A percentile compares a stretch with the other conserved stretches of the same genome.
phyloP scores from a whole-genome alignment of 1,140 invertebrate species.

The Drosophila mojavensis region DNA sequence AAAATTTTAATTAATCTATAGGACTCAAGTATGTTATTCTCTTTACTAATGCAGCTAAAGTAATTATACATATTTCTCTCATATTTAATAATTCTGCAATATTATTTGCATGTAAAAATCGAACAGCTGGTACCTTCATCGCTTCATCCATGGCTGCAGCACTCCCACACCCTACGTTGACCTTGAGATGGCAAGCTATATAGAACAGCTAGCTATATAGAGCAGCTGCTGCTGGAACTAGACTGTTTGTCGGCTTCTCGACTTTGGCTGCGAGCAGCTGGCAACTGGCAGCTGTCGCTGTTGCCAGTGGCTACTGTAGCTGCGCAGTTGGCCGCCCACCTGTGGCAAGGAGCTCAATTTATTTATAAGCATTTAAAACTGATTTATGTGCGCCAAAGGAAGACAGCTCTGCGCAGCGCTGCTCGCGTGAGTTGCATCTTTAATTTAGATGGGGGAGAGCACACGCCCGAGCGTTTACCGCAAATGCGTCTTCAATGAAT shows the following conservation, averaged over 20 bases:
- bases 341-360: slow-evolving; percentile 61
- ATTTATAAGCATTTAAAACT: slow-evolving; percentile 81
- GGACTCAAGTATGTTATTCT: no score
- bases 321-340: slow-evolving; percentile 12
- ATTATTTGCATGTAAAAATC: no score
- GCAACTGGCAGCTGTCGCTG: neutral
- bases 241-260: slow-evolving; percentile 9
- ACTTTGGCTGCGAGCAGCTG: neutral
- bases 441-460: slow-evolving; percentile 62
- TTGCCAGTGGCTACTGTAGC: slow-evolving; percentile 33
- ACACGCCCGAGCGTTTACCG: slow-evolving; percentile 44
- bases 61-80: no score
- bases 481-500: slow-evolving; percentile 81
- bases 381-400: slow-evolving; percentile 67
- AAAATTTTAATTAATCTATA: no score
- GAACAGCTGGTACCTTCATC: no score
- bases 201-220: neutral
- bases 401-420: slow-evolving; percentile 36
- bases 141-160: no score
- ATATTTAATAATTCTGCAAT: no score
- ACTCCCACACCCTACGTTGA: neutral
- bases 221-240: neutral
- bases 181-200: slow-evolving; percentile 4
- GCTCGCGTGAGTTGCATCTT: slow-evolving; percentile 69
- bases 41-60: no score